These are phyloP conservation scores for Pterostichus niger DNA, from an alignment of 2,888 invertebrate species.

Conservation along the genomic window DNA sequence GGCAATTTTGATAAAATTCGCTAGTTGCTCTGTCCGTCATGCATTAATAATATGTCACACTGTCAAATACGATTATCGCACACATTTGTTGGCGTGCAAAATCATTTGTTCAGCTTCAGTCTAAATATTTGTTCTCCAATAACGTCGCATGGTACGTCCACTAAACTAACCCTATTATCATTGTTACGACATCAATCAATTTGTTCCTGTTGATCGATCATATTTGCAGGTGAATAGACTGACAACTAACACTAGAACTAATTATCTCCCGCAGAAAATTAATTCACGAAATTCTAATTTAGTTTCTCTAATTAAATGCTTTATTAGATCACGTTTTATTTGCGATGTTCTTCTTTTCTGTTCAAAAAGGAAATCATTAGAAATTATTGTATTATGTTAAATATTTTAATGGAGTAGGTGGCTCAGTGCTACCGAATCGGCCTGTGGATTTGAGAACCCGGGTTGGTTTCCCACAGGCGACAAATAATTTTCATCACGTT, in stretches of 20 bases:
- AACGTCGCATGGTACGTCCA: not conserved
- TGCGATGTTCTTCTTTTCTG: too few species aligned
- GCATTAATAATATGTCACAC: constrained; percentile 10
- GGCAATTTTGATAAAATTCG: constrained; percentile 18
- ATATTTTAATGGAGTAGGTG: too few species aligned
- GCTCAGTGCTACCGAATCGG: too few species aligned
- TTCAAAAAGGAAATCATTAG: too few species aligned
- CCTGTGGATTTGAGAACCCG: too few species aligned
- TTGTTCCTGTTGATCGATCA: constrained; percentile 11
- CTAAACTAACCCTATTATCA: not conserved
- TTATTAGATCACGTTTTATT: too few species aligned
- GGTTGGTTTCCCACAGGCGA: too few species aligned
- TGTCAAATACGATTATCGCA: constrained; percentile 18
- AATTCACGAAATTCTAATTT: too few species aligned
- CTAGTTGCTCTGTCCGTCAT: constrained; percentile 13
- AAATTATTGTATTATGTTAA: too few species aligned
- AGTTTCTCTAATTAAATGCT: too few species aligned
- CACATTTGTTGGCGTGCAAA: constrained; percentile 21
- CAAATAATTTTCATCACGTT: too few species aligned
- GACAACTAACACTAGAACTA: constrained; percentile 2
- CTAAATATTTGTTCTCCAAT: not conserved
- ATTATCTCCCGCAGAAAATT: too few species aligned
- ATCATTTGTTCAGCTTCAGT: constrained; percentile 1
- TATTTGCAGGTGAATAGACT: constrained; percentile 1
- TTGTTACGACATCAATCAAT: constrained; percentile 21